Evolutionary conservation across 2,797 vertebrate species (phyloP).

Genomic region (Artibeus jamaicensis): DNA sequence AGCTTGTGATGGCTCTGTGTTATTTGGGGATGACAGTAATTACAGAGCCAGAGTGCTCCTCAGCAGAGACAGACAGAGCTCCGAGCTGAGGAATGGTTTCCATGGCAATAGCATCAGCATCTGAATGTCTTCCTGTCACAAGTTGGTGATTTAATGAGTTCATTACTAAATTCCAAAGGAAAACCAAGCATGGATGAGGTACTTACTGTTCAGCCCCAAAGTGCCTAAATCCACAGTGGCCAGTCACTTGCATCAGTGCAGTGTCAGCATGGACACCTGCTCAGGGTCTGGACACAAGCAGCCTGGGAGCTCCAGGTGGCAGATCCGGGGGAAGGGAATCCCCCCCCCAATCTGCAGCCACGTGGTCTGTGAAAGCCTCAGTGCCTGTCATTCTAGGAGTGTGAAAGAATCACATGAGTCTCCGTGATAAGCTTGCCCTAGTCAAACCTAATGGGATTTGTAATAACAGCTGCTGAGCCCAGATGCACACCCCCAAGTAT

Average conservation of each 20-base stretch:
- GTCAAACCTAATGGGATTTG: background rate
- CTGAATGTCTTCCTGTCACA: constrained; percentile 79
- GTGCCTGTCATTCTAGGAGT: background rate
- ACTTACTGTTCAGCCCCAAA: background rate
- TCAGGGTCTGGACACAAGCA: background rate
- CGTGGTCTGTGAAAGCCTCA: background rate
- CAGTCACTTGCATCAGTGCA: background rate
- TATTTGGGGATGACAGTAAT: constrained; percentile 62
- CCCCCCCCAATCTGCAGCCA: background rate
- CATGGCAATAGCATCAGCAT: constrained; percentile 84
- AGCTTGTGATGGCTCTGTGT: background rate
- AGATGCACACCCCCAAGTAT: background rate
- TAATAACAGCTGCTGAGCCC: background rate
- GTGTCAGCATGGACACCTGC: background rate
- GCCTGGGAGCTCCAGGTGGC: background rate
- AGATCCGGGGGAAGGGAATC: background rate
- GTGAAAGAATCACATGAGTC: background rate
- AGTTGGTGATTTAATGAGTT: constrained; percentile 73
- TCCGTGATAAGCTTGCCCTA: background rate
- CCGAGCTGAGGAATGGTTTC: constrained; percentile 73
- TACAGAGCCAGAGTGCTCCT: constrained; percentile 64
- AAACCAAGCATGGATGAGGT: constrained; percentile 36
- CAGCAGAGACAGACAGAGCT: constrained; percentile 63
- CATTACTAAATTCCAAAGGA: constrained; percentile 64
- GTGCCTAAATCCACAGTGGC: background rate